Evolutionary conservation across 2,888 invertebrate species (phyloP), one percentile per base, ranked within the genome.

Genomic region (Clusia tigrina): DNA sequence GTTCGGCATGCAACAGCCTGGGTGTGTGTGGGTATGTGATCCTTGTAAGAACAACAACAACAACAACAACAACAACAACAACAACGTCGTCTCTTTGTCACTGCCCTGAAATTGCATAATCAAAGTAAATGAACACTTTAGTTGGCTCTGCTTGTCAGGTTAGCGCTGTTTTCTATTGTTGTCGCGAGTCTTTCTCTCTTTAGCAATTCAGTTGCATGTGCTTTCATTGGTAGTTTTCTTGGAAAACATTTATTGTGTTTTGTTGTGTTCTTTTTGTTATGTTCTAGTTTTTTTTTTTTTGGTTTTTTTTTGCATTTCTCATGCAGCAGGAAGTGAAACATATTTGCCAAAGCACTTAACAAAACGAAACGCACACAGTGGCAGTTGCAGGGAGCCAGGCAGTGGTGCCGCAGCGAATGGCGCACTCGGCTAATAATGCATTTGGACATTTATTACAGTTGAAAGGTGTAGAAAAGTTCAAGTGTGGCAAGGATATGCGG

Each of bases 91-190:
- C 18, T 17, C 48, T 12, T 6, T 51, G 48, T 51, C 32, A 5
- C 23, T 52, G 37, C 22, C 12, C 5, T 57, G 57, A 42, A 32
- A 18, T 48, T 58, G 51, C 58, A 58, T 58, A 48, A 58, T 48
- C 51, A 51, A 58, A 26, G 51, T 26, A 51, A 57, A 32, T 32
- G 32, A 32, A 32, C 32, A 32, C 12, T n/a, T 32, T 48, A 37
- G 25, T 32, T 25, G 46, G 15, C 32, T 20, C 26, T 51, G 12
- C 52, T 15, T 22, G 18, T 22, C 6, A 22, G 18, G 20, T 52
- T 22, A 20, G 23, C 18, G n/a, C n/a, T 22, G 12, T 12, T 52
- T 12, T 53, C 17, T 53, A 20, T 37, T 9, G 9, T 32, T 51
- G 32, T 26, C 26, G 20, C 18, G n/a, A n/a, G n/a, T n/a, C n/a